Percentiles rank a stretch among this genome's conserved stretches.
Evolutionary conservation across 2,888 invertebrate genomes (phyloP).

Genomic region (Ecdyonurus torrentis): DNA sequence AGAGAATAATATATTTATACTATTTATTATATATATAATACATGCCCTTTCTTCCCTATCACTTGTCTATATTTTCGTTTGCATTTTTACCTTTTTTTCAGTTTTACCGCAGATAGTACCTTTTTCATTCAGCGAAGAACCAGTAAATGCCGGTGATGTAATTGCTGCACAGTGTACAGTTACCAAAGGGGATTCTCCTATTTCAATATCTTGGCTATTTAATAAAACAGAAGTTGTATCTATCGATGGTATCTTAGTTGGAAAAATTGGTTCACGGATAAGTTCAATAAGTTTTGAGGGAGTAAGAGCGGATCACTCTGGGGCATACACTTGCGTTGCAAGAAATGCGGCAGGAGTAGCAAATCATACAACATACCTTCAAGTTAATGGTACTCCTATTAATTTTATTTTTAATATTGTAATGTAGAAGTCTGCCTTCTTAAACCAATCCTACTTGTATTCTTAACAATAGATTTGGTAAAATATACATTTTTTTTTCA

Average conservation of each 20-base stretch:
- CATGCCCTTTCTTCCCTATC: neutral
- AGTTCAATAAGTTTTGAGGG: constrained; percentile 49
- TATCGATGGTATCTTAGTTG: constrained; percentile 24
- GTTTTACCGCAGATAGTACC: constrained; percentile 18
- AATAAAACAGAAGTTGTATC: constrained; percentile 35
- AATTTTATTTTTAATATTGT: neutral
- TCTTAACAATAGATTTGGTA: too few species aligned
- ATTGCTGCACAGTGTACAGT: constrained; percentile 34
- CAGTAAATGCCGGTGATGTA: constrained; percentile 25
- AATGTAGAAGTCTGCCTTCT: neutral
- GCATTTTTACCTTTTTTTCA: constrained; percentile 10
- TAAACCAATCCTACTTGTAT: too few species aligned
- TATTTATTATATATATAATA: too few species aligned
- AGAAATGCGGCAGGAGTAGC: constrained; percentile 51
- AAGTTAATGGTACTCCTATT: constrained; percentile 47
- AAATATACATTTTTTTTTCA: too few species aligned
- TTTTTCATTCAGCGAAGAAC: constrained; percentile 31
- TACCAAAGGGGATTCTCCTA: constrained; percentile 49
- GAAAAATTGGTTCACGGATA: constrained; percentile 38
- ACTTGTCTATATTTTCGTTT: constrained; percentile 19
- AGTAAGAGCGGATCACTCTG: constrained; percentile 47
- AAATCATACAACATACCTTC: constrained; percentile 48
- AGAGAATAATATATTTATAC: neutral
- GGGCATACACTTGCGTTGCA: constrained; percentile 54
- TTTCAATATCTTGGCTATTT: constrained; percentile 52